Evolutionary conservation across 1,140 invertebrate species (phyloP), one percentile per base, ranked within the genome.

Genomic region (Vollenhovia emeryi): DNA sequence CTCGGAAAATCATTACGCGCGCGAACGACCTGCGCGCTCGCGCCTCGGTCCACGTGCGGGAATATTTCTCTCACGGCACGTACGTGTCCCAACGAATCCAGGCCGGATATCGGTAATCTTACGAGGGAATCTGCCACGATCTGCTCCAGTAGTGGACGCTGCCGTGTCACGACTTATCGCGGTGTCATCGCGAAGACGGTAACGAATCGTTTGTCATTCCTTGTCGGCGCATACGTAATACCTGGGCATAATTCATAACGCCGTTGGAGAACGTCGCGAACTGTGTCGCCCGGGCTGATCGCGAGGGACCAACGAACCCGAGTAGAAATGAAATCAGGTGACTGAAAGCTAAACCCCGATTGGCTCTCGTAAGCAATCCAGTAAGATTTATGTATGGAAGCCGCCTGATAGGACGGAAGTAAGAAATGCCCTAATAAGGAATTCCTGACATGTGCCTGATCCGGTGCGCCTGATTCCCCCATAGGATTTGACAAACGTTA

Each of bases 191-290:
- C 60, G 50, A 62, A 75, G 60, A 75, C 85, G 48, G 2, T 85
- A 85, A 68, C 71, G 71, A 86, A 68, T 76, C 82, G 82, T 74
- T 86, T 75, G 69, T 85, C 80, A 76, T 84, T 52, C 33, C 21
- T 60, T 45, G 82, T 86, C 60, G 50, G 40, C 80, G 43, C 21
- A 59, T 59, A 74, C 36, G 18, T 83, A 83, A 85, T 48, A 13
- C 45, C 15, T 3, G n/a, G n/a, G 15, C 59, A 75, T 85, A 85
- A 86, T 86, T 86, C 21, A 85, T 40, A 66, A 30, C 36, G 13
- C 27, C 11, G 24, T 27, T 30, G 24, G 45, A 30, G 45, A 36
- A 36, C 45, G 60, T 40, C 15, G 40, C n/a, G 13, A 21, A 27
- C 3, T 18, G 40, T 9, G 40, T 45, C 2, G 30, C 5, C 4